These are phyloP conservation scores for Heteromurus nitidus DNA, from an alignment of 2,888 invertebrate genomes.

Conservation along the genomic window DNA sequence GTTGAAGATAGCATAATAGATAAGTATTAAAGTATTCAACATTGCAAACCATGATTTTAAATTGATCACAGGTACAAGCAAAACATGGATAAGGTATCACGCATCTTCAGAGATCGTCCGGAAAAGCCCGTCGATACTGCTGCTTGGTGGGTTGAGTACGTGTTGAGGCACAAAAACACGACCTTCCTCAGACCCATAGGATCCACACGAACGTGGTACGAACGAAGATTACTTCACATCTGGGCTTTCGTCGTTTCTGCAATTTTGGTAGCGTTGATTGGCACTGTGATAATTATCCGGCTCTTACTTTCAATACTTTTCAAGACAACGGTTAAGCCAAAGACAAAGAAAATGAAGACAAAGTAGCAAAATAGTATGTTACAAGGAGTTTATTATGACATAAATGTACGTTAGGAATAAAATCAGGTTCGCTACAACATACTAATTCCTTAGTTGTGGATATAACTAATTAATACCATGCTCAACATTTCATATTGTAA, in stretches of 20 bases:
- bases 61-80: conserved; percentile 43
- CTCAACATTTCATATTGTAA: too few relatives aligned
- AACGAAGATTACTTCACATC: conserved; percentile 55
- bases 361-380: too few relatives aligned
- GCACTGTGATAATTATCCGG: background rate
- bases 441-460: too few relatives aligned
- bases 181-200: conserved; percentile 47
- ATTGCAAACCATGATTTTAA: background rate
- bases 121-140: conserved; percentile 54
- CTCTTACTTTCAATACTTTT: background rate
- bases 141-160: conserved; percentile 60
- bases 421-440: too few relatives aligned
- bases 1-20: too few relatives aligned
- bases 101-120: conserved; percentile 54
- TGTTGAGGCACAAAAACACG: conserved; percentile 59
- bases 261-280: background rate
- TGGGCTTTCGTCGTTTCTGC: conserved; percentile 42
- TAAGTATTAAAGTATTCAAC: background rate
- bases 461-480: too few relatives aligned
- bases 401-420: too few relatives aligned
- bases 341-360: too few relatives aligned
- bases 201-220: conserved; percentile 52
- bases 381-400: too few relatives aligned
- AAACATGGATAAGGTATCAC: conserved; percentile 42
- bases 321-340: too few relatives aligned